These are phyloP conservation scores for Zaprionus taronus DNA, from an alignment of 1,140 invertebrate genomes.

Conservation along the genomic window DNA sequence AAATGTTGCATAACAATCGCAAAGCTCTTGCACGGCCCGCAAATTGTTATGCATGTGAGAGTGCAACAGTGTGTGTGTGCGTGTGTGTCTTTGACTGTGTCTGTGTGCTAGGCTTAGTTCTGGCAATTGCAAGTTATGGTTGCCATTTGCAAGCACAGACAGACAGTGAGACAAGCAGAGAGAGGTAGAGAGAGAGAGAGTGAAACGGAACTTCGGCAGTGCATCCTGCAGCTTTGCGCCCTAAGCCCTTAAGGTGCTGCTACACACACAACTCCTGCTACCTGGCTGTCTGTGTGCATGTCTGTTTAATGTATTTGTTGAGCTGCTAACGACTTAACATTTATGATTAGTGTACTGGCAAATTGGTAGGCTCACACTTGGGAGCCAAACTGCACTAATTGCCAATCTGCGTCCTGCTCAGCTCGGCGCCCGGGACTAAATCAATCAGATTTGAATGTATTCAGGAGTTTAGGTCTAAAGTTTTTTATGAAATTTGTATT, in stretches of 20 bases:
- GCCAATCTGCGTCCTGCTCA: slow-evolving; percentile 27
- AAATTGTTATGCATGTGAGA: slow-evolving; percentile 69
- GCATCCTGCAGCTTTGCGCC: slow-evolving; percentile 53
- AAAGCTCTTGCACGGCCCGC: slow-evolving; percentile 46
- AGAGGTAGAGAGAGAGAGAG: neutral
- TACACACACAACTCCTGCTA: neutral
- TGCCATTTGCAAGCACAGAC: slow-evolving; percentile 39
- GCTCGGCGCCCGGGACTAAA: slow-evolving; percentile 12
- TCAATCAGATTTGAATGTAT: slow-evolving; percentile 50
- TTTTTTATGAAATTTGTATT: neutral
- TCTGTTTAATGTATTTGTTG: slow-evolving; percentile 45
- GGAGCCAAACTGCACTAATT: slow-evolving; percentile 57
- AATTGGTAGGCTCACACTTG: slow-evolving; percentile 45
- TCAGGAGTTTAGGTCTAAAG: neutral
- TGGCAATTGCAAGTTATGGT: slow-evolving; percentile 69
- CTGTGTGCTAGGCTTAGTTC: slow-evolving; percentile 46
- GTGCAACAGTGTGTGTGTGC: slow-evolving; percentile 9
- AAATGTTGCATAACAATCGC: slow-evolving; percentile 74
- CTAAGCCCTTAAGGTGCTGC: slow-evolving; percentile 62
- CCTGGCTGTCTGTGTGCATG: slow-evolving; percentile 23
- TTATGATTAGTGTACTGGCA: slow-evolving; percentile 62
- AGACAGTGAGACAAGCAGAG: neutral
- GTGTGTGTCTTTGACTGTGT: slow-evolving; percentile 7
- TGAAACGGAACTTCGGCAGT: slow-evolving; percentile 47
- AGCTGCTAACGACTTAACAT: slow-evolving; percentile 47